These are phyloP conservation scores for Psilopsiagon aymara DNA, from an alignment of 2,113 vertebrate genomes.

Conservation along the genomic window DNA sequence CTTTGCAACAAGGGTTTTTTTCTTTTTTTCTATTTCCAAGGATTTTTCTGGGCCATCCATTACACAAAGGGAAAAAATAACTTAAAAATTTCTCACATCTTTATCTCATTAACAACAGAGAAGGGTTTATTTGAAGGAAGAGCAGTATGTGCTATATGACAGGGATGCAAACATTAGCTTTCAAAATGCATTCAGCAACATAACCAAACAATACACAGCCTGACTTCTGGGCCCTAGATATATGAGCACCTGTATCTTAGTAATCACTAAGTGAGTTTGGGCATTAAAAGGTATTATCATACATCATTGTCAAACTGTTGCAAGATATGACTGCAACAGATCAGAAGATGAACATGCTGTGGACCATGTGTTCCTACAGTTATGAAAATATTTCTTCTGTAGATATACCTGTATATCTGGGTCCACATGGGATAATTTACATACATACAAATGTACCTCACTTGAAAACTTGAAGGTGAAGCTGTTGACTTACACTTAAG, in stretches of 20 bases:
- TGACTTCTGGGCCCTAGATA: not conserved
- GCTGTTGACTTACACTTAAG: not conserved
- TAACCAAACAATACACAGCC: not conserved
- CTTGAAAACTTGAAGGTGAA: not conserved
- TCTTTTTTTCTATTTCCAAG: not conserved
- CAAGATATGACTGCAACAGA: not conserved
- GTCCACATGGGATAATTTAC: not conserved
- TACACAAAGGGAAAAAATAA: not conserved
- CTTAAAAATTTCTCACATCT: not conserved
- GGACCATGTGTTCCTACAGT: not conserved
- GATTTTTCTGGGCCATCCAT: not conserved
- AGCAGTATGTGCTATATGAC: accelerated
- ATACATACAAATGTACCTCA: accelerated
- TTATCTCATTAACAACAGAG: not conserved
- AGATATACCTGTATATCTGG: not conserved
- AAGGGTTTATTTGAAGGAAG: accelerated
- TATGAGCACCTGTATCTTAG: not conserved
- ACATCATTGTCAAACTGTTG: not conserved
- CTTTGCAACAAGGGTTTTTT: not conserved
- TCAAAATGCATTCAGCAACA: not conserved
- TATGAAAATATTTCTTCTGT: not conserved
- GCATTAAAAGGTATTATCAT: not conserved
- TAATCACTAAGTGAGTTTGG: not conserved
- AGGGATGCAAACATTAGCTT: not conserved
- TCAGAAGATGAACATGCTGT: not conserved